Evolutionary conservation across 2,113 vertebrate genomes (phyloP).

Genomic region (Paramormyrops kingsleyae): DNA sequence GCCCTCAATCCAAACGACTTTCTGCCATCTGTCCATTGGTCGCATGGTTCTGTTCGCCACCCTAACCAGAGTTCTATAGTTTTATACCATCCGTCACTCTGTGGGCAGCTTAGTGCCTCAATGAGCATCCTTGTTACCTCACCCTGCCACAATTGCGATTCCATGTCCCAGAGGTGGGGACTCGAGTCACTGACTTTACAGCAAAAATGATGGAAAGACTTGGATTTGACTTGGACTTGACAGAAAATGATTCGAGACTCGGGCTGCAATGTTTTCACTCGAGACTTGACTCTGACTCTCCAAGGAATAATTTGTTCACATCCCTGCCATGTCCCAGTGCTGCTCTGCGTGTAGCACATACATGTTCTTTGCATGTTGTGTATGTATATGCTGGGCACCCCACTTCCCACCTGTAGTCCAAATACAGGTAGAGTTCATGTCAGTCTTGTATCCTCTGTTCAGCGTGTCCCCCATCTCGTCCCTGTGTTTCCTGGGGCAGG

Average conservation of each 20-base stretch:
- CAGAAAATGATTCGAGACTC: too few relatives aligned
- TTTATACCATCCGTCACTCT: neutral
- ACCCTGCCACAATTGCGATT: neutral
- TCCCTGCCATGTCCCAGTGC: neutral
- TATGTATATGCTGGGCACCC: neutral
- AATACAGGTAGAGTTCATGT: neutral
- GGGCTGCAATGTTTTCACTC: too few relatives aligned
- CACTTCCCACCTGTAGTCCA: neutral
- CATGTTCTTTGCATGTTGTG: neutral
- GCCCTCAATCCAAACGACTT: neutral
- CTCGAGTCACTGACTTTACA: too few relatives aligned
- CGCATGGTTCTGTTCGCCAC: neutral
- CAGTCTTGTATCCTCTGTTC: neutral
- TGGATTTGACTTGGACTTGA: too few relatives aligned
- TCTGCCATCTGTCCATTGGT: neutral
- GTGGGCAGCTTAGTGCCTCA: neutral
- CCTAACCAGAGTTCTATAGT: neutral
- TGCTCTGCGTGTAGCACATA: neutral
- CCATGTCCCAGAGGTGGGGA: neutral
- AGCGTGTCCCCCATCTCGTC: neutral
- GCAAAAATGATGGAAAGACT: too few relatives aligned
- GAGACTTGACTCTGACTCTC: too few relatives aligned
- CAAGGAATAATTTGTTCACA: too few relatives aligned
- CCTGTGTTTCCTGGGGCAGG: neutral
- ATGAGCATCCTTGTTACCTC: neutral